Base-by-base conservation (phyloP, 2,888 invertebrate genomes). In the Baccha elongata region DNA sequence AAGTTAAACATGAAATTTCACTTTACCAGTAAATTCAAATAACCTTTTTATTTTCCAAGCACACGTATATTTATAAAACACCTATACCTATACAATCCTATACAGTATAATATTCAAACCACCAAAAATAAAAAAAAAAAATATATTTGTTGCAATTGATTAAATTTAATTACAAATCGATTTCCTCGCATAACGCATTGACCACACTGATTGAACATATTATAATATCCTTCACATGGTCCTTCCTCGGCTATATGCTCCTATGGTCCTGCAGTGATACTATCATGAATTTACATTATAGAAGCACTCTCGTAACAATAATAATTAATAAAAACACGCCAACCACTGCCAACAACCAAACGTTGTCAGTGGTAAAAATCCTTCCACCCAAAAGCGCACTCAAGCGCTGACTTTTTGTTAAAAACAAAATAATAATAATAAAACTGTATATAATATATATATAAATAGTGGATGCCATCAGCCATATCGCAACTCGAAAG, bases 131-230 rank as follows among this genome's bases (percentile, higher is more conserved):
- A 13, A 42, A 19, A 3, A 53, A n/a, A 7, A 19, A n/a, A 53
- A 52, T 8, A 29, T 67, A 52, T 64, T 72, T 76, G n/a, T 73
- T 78, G 83, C 83, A 68, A 83, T 78, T 83, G 83, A 83, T 83
- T 83, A 83, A 83, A 78, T 83, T 83, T 83, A 83, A 83, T 83
- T 83, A 83, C 83, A 83, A 83, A 83, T 83, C 83, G 83, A 83
- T 83, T 83, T 83, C 78, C 78, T 83, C 78, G 68, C 73, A 83
- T 83, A 78, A 83, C 68, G 78, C 64, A 73, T 44, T 78, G 83
- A 83, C 78, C 83, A 78, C 83, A 68, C 72, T 83, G 83, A 83
- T 83, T 78, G 83, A 78, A 68, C 78, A 78, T 72, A 78, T 83
- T 83, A 78, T n/a, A n/a, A n/a, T 60, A 72, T 53, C 62, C 68